Evolutionary conservation across 2,888 invertebrate genomes (phyloP).

Genomic region (Diarsia rubi): DNA sequence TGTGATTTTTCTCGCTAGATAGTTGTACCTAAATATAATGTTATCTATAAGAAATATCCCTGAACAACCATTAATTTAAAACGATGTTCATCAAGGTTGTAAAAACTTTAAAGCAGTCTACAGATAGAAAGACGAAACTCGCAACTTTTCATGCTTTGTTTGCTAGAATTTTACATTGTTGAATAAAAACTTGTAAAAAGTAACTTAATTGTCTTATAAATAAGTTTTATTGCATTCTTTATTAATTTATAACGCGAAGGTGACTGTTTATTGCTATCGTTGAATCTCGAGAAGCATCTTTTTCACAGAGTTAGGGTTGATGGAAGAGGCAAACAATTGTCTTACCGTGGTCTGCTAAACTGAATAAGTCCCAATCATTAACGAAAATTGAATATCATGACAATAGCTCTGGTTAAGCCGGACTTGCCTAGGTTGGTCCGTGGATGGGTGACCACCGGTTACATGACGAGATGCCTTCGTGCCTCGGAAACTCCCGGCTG

Average conservation of each 20-base stretch:
- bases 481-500: no score
- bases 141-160: conserved; percentile 21
- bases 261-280: conserved; percentile 30
- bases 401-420: no score
- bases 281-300: conserved; percentile 20
- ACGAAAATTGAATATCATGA: no score
- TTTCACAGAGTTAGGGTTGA: neutral
- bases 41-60: neutral
- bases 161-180: conserved; percentile 9
- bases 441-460: no score
- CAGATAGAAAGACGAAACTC: conserved; percentile 7
- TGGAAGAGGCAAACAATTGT: conserved; percentile 12
- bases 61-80: neutral
- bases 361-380: no score
- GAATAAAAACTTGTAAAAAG: conserved; percentile 30
- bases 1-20: no score
- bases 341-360: neutral
- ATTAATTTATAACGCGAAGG: conserved; percentile 39
- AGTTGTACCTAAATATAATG: neutral
- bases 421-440: no score
- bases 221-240: conserved; percentile 54
- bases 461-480: no score
- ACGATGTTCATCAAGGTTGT: neutral
- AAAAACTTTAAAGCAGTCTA: neutral
- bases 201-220: conserved; percentile 36